Evolutionary conservation across 2,113 vertebrate species (phyloP), one percentile per base, ranked within the genome.

Genomic region (Corythornis madagascariensis): DNA sequence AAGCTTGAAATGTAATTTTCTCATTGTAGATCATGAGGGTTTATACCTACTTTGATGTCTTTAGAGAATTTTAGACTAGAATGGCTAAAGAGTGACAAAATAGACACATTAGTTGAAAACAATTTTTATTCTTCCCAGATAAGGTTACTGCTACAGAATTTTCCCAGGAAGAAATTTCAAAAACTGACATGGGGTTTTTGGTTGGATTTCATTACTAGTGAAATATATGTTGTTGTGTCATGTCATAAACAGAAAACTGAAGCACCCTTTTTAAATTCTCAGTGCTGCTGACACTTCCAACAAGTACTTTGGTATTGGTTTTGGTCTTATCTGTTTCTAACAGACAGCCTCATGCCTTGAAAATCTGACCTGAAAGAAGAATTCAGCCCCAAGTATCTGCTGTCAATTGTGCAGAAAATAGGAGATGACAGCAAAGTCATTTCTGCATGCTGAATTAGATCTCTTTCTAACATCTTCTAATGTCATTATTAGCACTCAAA

Each of bases 401-500:
- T 97, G 97, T 98, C 98, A 98, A 97, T 98, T 98, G 97, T 81
- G 90, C 97, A 98, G 98, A 98, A 98, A 98, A 98, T 97, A 97
- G 96, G 96, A 98, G 96, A 98, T 97, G 98, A 98, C 97, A 98
- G 98, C 92, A 91, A 96, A 97, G 98, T 97, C 96, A 95, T 96
- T 98, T 97, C 97, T 98, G 97, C 97, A 97, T 98, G 97, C 97
- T 65, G 96, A 98, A 98, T 98, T 97, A 98, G 97, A 98, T 98
- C 97, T 96, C 95, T 97, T 97, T 92, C 96, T 97, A 95, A 94
- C 96, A 97, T 98, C 97, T 97, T 98, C 97, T 98, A 98, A 98
- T 98, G 98, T 98, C 98, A 98, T 98, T 98, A 98, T 98, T 98
- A 98, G 98, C 97, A 97, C 97, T 98, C 97, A 98, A 97, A 98